Evolutionary conservation across 2,888 invertebrate genomes (phyloP), one percentile per base, ranked within the genome.

Genomic region (Griposia aprilina): DNA sequence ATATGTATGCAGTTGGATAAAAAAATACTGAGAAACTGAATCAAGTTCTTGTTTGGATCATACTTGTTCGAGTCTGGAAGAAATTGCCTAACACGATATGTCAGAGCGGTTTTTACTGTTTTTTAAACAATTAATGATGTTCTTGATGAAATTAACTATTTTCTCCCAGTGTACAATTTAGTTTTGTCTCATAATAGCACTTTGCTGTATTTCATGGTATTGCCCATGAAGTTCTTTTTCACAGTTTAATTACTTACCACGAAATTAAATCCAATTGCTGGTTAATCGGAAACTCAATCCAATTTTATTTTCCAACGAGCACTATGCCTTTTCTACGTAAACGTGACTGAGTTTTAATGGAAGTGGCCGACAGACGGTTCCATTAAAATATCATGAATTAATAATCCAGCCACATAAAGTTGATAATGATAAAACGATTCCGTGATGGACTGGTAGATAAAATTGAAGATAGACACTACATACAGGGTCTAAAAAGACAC

Each of bases 331-430:
- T 55, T 81, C 17, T 26, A 62, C 23, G 7, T 36, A 15, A 72
- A 55, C 17, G 30, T 55, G 13, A 13, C 52, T 30, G n/a, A 60
- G 3, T 26, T 30, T 74, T 59, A 80, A 60, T 59, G 17, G 36
- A 50, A 69, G 20, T 52, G 6, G n/a, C 15, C 41, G 15, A 55
- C 5, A 48, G 20, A 13, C 6, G 48, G 6, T 55, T 73, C 45
- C 60, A 62, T 62, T 41, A 71, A 60, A 69, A 59, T 30, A 26
- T 7, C 17, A 17, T 80, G 17, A 70, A 80, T 80, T 67, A 15
- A 23, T 80, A 60, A 80, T 72, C 30, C 30, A 36, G 30, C 30
- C 30, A 36, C 30, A 1, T 36, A 3, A 36, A 36, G 30, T 36
- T 36, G 30, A 36, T 36, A 36, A 36, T 36, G 30, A 36, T 36